Evolutionary conservation across 2,113 vertebrate genomes (phyloP).

Genomic region (Centropus unirufus): DNA sequence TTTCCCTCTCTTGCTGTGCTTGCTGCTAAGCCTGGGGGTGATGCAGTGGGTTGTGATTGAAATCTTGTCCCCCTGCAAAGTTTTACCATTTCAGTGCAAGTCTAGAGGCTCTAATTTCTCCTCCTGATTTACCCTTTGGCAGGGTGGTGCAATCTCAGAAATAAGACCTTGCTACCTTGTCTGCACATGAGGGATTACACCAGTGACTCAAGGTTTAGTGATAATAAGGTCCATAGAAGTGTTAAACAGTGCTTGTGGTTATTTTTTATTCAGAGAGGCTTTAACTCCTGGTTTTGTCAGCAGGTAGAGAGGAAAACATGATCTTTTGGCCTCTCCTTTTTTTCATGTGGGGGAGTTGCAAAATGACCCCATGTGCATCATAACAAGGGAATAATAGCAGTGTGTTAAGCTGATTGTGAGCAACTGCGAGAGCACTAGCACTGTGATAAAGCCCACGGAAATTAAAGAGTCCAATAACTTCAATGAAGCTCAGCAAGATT

Average conservation of each 20-base stretch:
- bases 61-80: not conserved
- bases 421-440: not conserved
- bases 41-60: not conserved
- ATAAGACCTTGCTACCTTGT: not conserved
- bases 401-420: rapidly evolving
- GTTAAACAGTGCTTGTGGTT: not conserved
- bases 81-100: not conserved
- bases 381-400: not conserved
- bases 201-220: rapidly evolving
- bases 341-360: not conserved
- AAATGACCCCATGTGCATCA: not conserved
- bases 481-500: not conserved
- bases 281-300: not conserved
- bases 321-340: not conserved
- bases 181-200: not conserved
- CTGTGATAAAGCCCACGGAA: not conserved
- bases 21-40: not conserved
- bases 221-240: not conserved
- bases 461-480: not conserved
- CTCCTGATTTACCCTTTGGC: not conserved
- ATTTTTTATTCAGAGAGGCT: not conserved
- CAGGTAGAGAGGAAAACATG: not conserved
- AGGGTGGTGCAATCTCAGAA: not conserved
- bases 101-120: not conserved
- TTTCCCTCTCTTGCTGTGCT: not conserved